These are phyloP conservation scores for Haliclona indistincta DNA, from an alignment of 37 sponge, comb jelly and placozoan species.

Conservation along the genomic window DNA sequence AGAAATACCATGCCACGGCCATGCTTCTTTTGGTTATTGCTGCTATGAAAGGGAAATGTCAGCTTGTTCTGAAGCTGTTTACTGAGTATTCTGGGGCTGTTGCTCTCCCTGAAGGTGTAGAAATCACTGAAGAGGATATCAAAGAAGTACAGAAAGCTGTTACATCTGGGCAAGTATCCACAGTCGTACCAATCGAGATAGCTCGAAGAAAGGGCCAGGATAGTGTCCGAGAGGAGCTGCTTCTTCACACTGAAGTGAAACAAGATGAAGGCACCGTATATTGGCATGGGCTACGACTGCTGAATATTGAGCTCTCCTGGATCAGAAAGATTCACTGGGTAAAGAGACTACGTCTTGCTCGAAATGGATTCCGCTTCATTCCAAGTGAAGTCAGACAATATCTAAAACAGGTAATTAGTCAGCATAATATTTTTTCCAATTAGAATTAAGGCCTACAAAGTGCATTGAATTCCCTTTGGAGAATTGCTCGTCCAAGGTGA, in stretches of 20 bases:
- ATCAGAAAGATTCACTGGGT: conserved; percentile 77
- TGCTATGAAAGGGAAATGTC: conserved; percentile 31
- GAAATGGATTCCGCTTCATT: conserved; percentile 66
- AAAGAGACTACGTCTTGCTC: conserved; percentile 56
- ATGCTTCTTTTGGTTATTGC: conserved; percentile 68
- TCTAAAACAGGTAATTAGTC: conserved; percentile 54
- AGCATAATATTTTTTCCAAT: too few relatives aligned
- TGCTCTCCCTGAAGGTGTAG: too few relatives aligned
- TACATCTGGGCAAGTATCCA: conserved; percentile 47
- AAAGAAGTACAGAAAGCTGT: conserved; percentile 54
- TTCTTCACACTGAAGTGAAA: conserved; percentile 77
- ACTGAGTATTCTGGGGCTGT: too few relatives aligned
- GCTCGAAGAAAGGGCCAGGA: conserved; percentile 43
- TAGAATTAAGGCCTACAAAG: too few relatives aligned
- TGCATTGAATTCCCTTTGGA: too few relatives aligned
- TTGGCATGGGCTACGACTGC: conserved; percentile 82
- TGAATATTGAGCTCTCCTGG: conserved; percentile 64
- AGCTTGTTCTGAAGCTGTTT: conserved; percentile 64
- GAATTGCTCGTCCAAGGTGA: too few relatives aligned
- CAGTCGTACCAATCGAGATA: conserved; percentile 82
- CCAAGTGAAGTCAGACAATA: conserved; percentile 69
- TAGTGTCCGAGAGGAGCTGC: conserved; percentile 63
- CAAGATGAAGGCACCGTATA: conserved; percentile 55
- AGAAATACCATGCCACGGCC: conserved; percentile 45
- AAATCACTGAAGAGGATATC: conserved; percentile 45